Base-by-base conservation (phyloP, 2,888 invertebrate species). In the Cataglyphis cursor region DNA sequence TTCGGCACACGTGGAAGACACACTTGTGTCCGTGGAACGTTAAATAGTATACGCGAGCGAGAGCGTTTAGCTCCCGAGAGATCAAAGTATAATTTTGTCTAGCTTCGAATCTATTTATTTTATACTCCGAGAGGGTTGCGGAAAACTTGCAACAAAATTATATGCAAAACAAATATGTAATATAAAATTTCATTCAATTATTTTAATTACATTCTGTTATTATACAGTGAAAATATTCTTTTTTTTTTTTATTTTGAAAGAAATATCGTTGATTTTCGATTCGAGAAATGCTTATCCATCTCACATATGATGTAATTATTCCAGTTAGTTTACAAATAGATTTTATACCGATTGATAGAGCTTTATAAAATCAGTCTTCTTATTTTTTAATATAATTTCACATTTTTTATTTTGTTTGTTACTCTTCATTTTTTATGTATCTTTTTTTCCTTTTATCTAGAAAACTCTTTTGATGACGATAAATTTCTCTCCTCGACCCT, bases 31-130 rank as follows among this genome's bases (percentile, higher is more conserved):
- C 51, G 41, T 70, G 9, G 31, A 48, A 62, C 62, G 35, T 59
- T 68, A 70, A 59, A 78, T 35, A 57, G 65, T 65, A 73, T 65
- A 73, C 64, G 38, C 38, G 24, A 76, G 38, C 54, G 18, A 44
- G 18, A 51, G 68, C 41, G 28, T 78, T 78, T 41, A 66, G 24
- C 35, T 18, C 59, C 21, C 10, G 48, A 18, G 41, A 61, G 24
- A 48, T 12, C 38, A 18, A 51, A 48, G 44, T 48, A n/a, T 48
- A 48, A 48, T n/a, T 24, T 51, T 54, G 28, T 54, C 66, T 54
- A 66, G 66, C 28, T 66, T 41, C 35, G n/a, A 54, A 12, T 48
- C 51, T 3, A n/a, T 2, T 28, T 38, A 28, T 75, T 75, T 35
- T 76, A 66, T 38, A 5, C 5, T 76, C 24, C 51, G n/a, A 12